Conservation (phyloP, 1,140 invertebrate genomes). For the Panagrolaimus sp. region DNA sequence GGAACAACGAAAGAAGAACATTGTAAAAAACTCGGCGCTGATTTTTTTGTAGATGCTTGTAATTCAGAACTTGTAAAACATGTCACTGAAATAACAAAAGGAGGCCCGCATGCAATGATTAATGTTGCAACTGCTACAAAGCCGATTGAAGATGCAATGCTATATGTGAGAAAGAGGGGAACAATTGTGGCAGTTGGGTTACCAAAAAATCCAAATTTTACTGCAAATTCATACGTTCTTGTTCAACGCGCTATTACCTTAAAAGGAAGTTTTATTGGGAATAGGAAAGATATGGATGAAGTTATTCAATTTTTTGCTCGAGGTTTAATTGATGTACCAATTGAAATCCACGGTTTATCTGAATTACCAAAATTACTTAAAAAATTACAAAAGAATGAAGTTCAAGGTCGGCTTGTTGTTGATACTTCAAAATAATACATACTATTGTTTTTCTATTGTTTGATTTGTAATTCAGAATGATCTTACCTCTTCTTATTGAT, state of each 20-base stretch:
- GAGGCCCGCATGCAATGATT: neutral
- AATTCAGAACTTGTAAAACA: neutral
- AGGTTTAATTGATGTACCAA: neutral
- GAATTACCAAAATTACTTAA: neutral
- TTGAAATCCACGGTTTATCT: neutral
- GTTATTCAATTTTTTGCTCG: neutral
- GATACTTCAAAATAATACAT: too few species aligned
- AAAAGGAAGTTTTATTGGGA: neutral
- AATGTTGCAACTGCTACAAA: neutral
- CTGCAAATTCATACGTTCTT: neutral
- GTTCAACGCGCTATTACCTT: neutral
- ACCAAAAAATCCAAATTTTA: neutral
- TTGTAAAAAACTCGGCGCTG: slow-evolving; percentile 8
- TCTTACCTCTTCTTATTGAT: too few species aligned
- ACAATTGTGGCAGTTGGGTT: neutral
- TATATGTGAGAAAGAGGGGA: neutral
- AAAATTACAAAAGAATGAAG: too few species aligned
- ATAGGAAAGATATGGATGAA: neutral
- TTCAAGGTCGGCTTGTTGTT: too few species aligned
- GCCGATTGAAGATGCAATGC: neutral
- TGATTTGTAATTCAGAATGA: too few species aligned
- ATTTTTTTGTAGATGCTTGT: neutral
- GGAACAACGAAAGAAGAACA: neutral
- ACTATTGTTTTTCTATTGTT: too few species aligned
- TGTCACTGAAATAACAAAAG: neutral